Conservation (phyloP, 2,797 vertebrate species). For the Sus cebifrons region DNA sequence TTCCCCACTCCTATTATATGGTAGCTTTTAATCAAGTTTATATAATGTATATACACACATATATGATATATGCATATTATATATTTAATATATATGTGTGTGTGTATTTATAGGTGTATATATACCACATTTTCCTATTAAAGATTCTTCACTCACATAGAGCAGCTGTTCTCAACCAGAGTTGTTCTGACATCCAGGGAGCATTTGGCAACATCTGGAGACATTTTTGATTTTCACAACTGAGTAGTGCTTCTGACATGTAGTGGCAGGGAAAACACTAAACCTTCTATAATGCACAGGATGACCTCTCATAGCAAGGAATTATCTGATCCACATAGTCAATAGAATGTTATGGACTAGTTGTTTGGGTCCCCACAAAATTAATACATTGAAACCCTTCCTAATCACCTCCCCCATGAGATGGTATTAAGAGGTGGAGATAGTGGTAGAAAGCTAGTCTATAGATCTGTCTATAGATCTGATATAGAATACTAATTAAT, state of each 20-base stretch:
- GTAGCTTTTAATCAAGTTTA: too few relatives aligned
- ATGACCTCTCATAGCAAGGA: neutral
- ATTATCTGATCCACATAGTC: neutral
- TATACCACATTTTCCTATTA: neutral
- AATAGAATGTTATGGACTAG: neutral
- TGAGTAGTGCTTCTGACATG: neutral
- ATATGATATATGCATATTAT: neutral
- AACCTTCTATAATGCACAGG: neutral
- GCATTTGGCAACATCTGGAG: neutral
- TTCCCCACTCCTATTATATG: neutral
- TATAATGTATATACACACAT: neutral
- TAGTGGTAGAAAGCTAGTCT: neutral
- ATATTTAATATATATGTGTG: neutral
- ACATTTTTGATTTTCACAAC: neutral
- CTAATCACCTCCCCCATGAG: rapidly evolving
- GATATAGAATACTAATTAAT: neutral
- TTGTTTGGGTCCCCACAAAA: neutral
- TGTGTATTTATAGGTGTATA: neutral
- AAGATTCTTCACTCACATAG: neutral
- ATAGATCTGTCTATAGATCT: neutral
- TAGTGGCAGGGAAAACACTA: neutral
- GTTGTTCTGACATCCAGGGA: rapidly evolving
- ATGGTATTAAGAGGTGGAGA: neutral
- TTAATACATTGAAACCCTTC: neutral
- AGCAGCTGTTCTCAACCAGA: neutral